Percentiles rank a stretch among this genome's conserved stretches.
Conservation (phyloP, 1,140 invertebrate species). For the Samia ricini region DNA sequence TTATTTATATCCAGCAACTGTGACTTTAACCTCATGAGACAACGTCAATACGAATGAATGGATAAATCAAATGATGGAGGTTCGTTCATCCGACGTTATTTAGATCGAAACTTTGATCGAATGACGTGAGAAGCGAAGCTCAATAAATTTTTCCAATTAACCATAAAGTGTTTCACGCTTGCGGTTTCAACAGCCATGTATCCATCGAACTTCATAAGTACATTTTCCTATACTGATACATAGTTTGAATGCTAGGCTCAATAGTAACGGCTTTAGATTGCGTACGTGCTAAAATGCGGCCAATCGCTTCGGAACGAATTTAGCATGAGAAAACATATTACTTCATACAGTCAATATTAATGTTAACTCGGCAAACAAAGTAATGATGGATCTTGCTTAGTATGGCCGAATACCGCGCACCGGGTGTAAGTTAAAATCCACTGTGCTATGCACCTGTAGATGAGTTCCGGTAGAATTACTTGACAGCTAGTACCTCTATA, state of each 20-base stretch:
- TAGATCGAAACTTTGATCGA: background rate
- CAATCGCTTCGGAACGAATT: slow-evolving; percentile 58
- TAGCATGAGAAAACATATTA: slow-evolving; percentile 46
- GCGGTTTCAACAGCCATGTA: slow-evolving; percentile 24
- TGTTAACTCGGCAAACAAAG: slow-evolving; percentile 6
- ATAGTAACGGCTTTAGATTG: slow-evolving; percentile 47
- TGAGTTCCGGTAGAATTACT: too few species aligned
- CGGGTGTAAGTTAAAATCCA: too few species aligned
- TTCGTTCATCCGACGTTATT: background rate
- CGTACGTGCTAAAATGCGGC: slow-evolving; percentile 66
- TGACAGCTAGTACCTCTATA: too few species aligned
- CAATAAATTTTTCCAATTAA: slow-evolving; percentile 22
- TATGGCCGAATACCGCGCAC: too few species aligned
- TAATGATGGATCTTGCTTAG: too few species aligned
- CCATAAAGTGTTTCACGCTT: slow-evolving; percentile 22
- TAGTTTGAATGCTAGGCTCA: slow-evolving; percentile 35
- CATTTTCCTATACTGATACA: slow-evolving; percentile 38
- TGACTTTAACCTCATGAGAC: background rate
- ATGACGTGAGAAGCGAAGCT: background rate
- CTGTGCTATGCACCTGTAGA: too few species aligned
- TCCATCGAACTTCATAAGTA: slow-evolving; percentile 23
- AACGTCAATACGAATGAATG: background rate
- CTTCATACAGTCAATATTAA: slow-evolving; percentile 7
- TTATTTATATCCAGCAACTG: background rate
- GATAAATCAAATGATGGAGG: background rate